Evolutionary conservation across 2,797 vertebrate species (phyloP).

Genomic region (Danio tinwini): DNA sequence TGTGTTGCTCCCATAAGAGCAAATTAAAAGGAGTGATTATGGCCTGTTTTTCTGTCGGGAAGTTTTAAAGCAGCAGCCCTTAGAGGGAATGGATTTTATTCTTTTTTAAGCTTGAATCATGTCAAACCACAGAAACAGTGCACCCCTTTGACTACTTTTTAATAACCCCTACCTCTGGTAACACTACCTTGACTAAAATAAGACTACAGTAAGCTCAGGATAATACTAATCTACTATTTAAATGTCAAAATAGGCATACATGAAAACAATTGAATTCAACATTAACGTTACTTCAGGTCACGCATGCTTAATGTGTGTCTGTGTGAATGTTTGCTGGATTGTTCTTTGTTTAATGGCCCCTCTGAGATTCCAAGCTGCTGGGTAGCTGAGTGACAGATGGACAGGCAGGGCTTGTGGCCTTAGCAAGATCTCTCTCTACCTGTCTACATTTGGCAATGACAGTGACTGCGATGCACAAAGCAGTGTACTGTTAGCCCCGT

Average conservation of each 20-base stretch:
- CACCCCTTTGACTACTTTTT: background rate
- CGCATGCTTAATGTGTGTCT: background rate
- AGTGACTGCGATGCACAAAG: background rate
- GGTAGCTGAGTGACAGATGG: constrained; percentile 56
- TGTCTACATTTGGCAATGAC: constrained; percentile 57
- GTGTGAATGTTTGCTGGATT: background rate
- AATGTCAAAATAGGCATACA: too few relatives aligned
- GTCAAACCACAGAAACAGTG: background rate
- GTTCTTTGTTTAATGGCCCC: constrained; percentile 28
- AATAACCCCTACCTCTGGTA: too few relatives aligned
- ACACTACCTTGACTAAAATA: too few relatives aligned
- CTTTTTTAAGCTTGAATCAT: background rate
- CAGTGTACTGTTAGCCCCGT: background rate
- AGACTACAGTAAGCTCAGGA: too few relatives aligned
- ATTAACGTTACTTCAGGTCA: background rate
- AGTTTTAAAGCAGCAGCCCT: constrained; percentile 16
- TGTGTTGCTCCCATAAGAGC: constrained; percentile 31
- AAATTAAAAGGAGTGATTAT: constrained; percentile 49
- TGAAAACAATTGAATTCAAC: background rate
- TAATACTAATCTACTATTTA: too few relatives aligned
- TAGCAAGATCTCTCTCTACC: constrained; percentile 54
- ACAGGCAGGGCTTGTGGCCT: constrained; percentile 39
- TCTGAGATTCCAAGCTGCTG: constrained; percentile 31
- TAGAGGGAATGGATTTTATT: background rate
- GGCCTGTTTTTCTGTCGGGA: constrained; percentile 45